A percentile compares a stretch with the other conserved stretches of the same genome.
Conservation (phyloP, 2,888 invertebrate genomes). For the Panopea generosa region DNA sequence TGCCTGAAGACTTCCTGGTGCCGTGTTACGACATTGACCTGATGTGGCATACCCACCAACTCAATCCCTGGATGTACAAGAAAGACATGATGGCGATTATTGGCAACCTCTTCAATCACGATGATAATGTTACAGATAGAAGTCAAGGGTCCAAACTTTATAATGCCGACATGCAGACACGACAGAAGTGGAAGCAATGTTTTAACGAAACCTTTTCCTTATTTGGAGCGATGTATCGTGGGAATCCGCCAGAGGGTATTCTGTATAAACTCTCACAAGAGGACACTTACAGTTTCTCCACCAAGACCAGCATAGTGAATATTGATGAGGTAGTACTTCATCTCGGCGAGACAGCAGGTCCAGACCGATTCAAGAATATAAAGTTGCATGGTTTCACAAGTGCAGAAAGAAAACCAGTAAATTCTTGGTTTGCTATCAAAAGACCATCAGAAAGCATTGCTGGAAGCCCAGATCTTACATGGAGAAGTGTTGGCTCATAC, state of each 20-base stretch:
- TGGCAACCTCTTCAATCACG: conserved; percentile 85
- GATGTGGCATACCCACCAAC: no score
- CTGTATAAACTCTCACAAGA: conserved; percentile 81
- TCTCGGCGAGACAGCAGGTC: neutral
- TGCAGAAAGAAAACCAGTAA: neutral
- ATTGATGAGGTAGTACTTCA: conserved; percentile 29
- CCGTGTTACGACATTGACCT: conserved; percentile 87
- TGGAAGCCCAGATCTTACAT: neutral
- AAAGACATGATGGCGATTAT: conserved; percentile 77
- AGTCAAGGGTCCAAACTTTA: conserved; percentile 84
- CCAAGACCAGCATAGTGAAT: conserved; percentile 61
- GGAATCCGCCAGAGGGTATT: conserved; percentile 84
- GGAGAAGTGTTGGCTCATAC: conserved; percentile 16
- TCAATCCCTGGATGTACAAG: conserved; percentile 81
- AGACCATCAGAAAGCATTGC: neutral
- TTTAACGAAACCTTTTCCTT: conserved; percentile 84
- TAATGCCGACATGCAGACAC: conserved; percentile 84
- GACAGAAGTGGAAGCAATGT: conserved; percentile 84
- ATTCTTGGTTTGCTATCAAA: neutral
- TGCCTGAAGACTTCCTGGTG: conserved; percentile 85
- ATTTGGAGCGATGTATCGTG: conserved; percentile 86
- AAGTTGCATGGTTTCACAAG: neutral
- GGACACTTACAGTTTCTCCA: conserved; percentile 66
- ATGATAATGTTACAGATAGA: conserved; percentile 86
- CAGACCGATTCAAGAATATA: conserved; percentile 2